A percentile compares a stretch with the other conserved stretches of the same genome.
These are phyloP conservation scores for Cherax destructor DNA, from an alignment of 1,140 invertebrate genomes.

Conservation along the genomic window DNA sequence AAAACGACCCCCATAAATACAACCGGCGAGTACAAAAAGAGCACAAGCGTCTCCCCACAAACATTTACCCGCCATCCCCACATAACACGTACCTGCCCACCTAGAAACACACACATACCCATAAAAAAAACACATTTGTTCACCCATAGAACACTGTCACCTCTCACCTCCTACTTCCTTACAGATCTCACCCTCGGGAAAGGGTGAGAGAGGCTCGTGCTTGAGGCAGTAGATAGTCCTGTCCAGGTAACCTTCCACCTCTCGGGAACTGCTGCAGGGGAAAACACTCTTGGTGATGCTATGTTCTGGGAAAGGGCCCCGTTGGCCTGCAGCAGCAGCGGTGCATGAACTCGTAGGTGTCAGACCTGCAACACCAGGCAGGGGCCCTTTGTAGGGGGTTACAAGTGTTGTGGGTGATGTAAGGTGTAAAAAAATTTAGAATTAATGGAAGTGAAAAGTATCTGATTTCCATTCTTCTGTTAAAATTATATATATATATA, in stretches of 20 bases:
- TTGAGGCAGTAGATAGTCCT: slow-evolving; percentile 62
- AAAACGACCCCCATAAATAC: too few relatives aligned
- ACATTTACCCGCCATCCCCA: too few relatives aligned
- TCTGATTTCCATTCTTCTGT: not conserved
- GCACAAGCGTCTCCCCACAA: too few relatives aligned
- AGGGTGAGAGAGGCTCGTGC: slow-evolving; percentile 61
- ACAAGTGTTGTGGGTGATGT: not conserved
- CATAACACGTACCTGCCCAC: too few relatives aligned
- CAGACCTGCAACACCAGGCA: slow-evolving; percentile 39
- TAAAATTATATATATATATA: not conserved
- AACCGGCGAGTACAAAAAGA: too few relatives aligned
- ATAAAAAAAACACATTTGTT: too few relatives aligned
- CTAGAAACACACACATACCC: too few relatives aligned
- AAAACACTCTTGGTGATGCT: slow-evolving; percentile 53
- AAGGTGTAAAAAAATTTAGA: too few relatives aligned
- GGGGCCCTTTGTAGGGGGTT: too few relatives aligned
- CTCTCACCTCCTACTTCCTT: slow-evolving; percentile 16
- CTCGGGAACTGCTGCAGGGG: slow-evolving; percentile 30
- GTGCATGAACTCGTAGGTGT: slow-evolving; percentile 71
- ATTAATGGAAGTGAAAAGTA: too few relatives aligned
- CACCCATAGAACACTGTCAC: not conserved
- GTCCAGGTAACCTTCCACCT: slow-evolving; percentile 43
- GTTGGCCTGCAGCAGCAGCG: slow-evolving; percentile 67
- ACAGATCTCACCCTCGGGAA: slow-evolving; percentile 69
- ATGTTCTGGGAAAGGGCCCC: slow-evolving; percentile 61